Conservation (phyloP, 2,888 invertebrate genomes). For the Euclidia mi region DNA sequence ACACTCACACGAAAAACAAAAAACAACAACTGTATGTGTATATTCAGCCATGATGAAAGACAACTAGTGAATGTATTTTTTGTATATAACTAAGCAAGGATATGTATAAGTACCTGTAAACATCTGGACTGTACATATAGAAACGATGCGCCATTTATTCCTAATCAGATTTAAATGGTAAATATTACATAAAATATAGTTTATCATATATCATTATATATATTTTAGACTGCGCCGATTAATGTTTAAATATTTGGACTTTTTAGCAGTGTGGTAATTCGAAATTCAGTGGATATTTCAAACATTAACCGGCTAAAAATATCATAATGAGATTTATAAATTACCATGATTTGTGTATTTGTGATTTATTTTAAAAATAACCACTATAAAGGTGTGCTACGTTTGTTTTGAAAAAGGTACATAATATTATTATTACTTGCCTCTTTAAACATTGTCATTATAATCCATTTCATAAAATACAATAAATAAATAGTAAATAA, state of each 20-base stretch:
- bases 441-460: constrained; percentile 1
- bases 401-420: constrained; percentile 6
- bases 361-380: no score
- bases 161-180: constrained; percentile 7
- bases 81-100: constrained; percentile 55
- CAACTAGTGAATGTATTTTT: constrained; percentile 70
- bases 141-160: constrained; percentile 46
- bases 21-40: constrained; percentile 57
- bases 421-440: neutral
- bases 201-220: no score
- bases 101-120: constrained; percentile 22
- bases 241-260: no score
- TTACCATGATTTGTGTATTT: no score
- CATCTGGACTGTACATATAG: constrained; percentile 41
- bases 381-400: constrained; percentile 15
- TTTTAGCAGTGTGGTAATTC: no score
- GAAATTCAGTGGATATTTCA: neutral
- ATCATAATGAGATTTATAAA: no score
- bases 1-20: no score
- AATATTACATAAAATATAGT: no score
- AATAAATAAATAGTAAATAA: neutral
- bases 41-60: constrained; percentile 66
- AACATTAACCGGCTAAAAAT: constrained; percentile 11
- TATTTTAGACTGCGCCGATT: no score
- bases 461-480: constrained; percentile 6